Evolutionary conservation across 2,113 vertebrate species (phyloP).

Genomic region (Equus przewalskii): DNA sequence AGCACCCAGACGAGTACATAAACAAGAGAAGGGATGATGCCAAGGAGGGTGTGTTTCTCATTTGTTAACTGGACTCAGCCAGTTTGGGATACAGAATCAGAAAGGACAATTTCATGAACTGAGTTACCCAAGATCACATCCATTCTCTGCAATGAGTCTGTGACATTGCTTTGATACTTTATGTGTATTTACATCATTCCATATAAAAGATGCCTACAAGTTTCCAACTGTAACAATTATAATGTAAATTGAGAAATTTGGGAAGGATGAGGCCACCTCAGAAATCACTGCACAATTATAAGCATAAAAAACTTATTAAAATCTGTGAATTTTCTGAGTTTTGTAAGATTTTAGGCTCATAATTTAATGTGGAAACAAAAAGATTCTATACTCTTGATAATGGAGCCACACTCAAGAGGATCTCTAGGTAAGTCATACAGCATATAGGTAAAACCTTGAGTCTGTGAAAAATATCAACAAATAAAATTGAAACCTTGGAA

Average conservation of each 20-base stretch:
- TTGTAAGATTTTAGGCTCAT: neutral
- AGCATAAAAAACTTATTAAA: neutral
- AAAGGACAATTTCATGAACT: neutral
- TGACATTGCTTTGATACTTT: neutral
- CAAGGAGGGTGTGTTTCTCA: neutral
- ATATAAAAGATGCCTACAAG: neutral
- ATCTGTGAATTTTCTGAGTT: neutral
- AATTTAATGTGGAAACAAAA: neutral
- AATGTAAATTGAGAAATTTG: neutral
- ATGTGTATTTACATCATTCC: neutral
- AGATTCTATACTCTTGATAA: neutral
- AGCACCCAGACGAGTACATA: neutral
- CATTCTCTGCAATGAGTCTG: neutral
- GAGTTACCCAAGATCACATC: neutral
- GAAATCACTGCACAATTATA: neutral
- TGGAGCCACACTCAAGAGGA: neutral
- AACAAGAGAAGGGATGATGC: neutral
- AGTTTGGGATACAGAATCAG: neutral
- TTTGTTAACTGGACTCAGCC: neutral
- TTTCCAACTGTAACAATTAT: neutral
- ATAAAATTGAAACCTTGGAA: slow-evolving; percentile 24
- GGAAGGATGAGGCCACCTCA: neutral
- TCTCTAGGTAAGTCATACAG: neutral
- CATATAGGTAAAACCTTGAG: neutral
- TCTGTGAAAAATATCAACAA: neutral